phyloP scores from a whole-genome alignment of 2,888 invertebrate species.

The Hoplodrina blanda region DNA sequence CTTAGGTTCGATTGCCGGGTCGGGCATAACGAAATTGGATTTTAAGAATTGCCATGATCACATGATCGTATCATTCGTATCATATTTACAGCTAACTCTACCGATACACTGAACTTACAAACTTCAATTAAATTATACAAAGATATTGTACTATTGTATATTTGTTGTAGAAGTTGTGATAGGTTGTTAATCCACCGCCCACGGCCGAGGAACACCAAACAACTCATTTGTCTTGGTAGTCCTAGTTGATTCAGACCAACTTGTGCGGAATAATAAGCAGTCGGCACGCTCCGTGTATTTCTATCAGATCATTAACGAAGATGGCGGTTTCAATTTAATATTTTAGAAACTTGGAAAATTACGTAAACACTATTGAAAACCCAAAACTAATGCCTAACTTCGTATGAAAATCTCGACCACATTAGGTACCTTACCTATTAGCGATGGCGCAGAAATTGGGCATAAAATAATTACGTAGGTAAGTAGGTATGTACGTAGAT shows the following conservation, averaged over 20 bases:
- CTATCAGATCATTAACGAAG: constrained; percentile 32
- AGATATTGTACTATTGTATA: constrained; percentile 10
- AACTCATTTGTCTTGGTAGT: constrained; percentile 49
- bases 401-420: neutral
- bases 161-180: constrained; percentile 42
- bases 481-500: neutral
- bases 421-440: no score
- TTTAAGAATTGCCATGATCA: neutral
- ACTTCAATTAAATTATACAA: constrained; percentile 2
- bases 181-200: constrained; percentile 36
- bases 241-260: constrained; percentile 46
- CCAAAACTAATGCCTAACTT: no score
- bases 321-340: constrained; percentile 18
- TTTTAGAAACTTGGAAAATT: constrained; percentile 5
- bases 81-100: neutral
- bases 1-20: neutral
- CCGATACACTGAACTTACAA: neutral
- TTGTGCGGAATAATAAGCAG: constrained; percentile 49
- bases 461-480: neutral
- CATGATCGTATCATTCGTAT: neutral
- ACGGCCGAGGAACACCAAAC: constrained; percentile 41
- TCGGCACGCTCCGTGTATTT: constrained; percentile 27
- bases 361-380: neutral
- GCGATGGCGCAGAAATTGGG: no score
- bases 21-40: neutral